Evolutionary conservation across 2,113 vertebrate species (phyloP).

Genomic region (Catharus minimus): DNA sequence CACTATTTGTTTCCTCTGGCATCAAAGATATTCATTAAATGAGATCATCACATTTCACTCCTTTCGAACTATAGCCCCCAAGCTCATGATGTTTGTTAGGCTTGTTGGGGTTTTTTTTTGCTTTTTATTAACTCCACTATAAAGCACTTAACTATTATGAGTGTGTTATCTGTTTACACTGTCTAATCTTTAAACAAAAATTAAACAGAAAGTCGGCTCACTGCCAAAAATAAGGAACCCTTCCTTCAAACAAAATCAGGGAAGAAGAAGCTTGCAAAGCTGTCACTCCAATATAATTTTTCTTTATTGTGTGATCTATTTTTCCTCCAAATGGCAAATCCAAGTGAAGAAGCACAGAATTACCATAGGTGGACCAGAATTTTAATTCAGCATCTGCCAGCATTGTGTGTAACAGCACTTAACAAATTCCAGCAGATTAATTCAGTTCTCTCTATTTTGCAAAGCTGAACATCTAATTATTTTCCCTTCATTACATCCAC

Average conservation of each 20-base stretch:
- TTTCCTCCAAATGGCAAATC: neutral
- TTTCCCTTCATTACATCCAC: neutral
- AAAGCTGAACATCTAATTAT: neutral
- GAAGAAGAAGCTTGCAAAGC: neutral
- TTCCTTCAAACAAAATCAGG: neutral
- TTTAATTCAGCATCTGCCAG: neutral
- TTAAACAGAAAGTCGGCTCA: neutral
- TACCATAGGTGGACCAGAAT: neutral
- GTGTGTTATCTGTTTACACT: neutral
- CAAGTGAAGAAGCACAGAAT: neutral
- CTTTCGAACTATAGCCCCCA: neutral
- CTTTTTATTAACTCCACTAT: neutral
- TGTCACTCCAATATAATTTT: neutral
- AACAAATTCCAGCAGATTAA: neutral
- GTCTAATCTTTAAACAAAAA: slow-evolving; percentile 24
- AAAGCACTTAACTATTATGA: neutral
- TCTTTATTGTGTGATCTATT: neutral
- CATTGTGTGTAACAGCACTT: neutral
- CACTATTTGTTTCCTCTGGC: neutral
- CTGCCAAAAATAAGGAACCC: neutral
- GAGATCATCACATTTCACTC: neutral
- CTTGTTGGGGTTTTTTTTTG: neutral
- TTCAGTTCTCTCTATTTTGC: neutral
- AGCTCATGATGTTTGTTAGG: neutral
- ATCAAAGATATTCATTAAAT: neutral